A percentile compares a stretch with the other conserved stretches of the same genome.
phyloP scores from a whole-genome alignment of 2,113 vertebrate genomes.

The Passer domesticus region DNA sequence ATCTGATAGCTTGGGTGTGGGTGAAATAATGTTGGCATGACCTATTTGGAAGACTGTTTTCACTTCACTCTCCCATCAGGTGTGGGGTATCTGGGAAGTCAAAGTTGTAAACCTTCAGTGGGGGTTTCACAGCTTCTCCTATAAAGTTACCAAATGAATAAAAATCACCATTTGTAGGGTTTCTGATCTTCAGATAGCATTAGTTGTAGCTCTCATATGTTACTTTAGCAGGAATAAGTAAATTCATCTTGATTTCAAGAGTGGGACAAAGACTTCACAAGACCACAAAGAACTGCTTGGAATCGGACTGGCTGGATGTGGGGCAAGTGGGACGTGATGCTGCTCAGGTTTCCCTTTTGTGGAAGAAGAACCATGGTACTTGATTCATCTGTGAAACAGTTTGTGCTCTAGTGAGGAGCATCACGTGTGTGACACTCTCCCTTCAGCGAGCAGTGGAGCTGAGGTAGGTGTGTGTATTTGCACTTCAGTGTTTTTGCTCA shows the following conservation, averaged over 20 bases:
- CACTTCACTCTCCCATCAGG: not conserved
- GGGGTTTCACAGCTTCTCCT: not conserved
- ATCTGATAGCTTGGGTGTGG: not conserved
- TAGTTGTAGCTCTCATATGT: not conserved
- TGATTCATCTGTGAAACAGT: not conserved
- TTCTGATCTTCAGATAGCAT: not conserved
- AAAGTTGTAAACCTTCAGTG: not conserved
- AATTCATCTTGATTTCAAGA: not conserved
- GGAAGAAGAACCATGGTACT: not conserved
- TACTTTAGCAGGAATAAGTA: not conserved
- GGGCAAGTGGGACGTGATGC: not conserved
- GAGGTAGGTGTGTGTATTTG: not conserved
- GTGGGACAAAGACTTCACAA: not conserved
- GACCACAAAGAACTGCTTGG: not conserved
- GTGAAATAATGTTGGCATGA: not conserved
- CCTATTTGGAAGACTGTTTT: not conserved
- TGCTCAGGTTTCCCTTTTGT: not conserved
- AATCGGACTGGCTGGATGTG: not conserved
- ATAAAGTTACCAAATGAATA: not conserved
- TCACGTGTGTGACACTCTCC: not conserved
- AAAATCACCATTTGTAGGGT: not conserved
- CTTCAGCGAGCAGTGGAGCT: rapidly evolving
- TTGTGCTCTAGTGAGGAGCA: not conserved
- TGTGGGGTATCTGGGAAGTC: not conserved
- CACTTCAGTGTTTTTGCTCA: not conserved